Evolutionary conservation across 2,113 vertebrate species (phyloP).

Genomic region (Calyptommatus sinebrachiatus): DNA sequence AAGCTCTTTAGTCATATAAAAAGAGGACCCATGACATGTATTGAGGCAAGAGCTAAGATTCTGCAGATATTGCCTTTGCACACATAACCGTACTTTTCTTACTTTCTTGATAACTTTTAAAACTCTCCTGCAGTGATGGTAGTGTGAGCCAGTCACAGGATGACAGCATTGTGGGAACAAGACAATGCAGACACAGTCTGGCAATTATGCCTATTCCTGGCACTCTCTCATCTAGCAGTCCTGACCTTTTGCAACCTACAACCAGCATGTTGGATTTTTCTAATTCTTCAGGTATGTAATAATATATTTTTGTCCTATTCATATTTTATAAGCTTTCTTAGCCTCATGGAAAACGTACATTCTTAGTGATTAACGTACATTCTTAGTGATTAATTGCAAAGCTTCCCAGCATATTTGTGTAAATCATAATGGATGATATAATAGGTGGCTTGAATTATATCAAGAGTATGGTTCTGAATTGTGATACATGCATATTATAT

Average conservation of each 20-base stretch:
- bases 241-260: conserved; percentile 91
- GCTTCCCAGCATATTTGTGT: neutral
- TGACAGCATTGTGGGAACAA: conserved; percentile 95
- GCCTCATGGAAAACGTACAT: neutral
- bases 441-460: neutral
- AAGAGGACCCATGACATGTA: too few species aligned
- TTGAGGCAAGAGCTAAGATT: neutral
- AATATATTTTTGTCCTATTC: neutral
- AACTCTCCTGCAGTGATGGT: conserved; percentile 79
- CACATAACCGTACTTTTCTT: conserved; percentile 21
- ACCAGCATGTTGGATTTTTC: conserved; percentile 89
- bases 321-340: neutral
- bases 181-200: conserved; percentile 91
- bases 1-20: too few species aligned
- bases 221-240: conserved; percentile 91
- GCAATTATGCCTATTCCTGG: conserved; percentile 95
- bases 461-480: neutral
- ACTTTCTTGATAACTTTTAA: conserved; percentile 2
- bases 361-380: neutral
- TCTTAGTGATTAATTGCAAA: neutral
- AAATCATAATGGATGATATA: neutral
- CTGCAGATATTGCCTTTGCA: neutral
- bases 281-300: conserved; percentile 85
- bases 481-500: neutral
- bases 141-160: conserved; percentile 93